Base-by-base conservation (phyloP, 2,888 invertebrate genomes). In the Latheticus oryzae region DNA sequence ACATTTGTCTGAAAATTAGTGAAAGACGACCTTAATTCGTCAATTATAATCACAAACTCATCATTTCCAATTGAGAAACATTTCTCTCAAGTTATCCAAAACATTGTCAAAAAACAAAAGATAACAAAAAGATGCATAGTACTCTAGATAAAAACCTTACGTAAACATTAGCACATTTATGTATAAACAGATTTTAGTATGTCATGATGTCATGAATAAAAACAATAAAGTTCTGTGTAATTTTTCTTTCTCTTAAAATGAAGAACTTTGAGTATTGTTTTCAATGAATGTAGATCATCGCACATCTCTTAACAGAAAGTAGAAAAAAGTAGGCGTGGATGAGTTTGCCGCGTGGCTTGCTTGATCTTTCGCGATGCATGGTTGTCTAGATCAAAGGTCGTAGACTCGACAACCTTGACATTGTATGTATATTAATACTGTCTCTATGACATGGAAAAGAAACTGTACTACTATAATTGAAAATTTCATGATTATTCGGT, bases 351-450 rank as follows among this genome's bases (percentile, higher is more conserved):
- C 43, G 51, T 60, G 55, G 23, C 21, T 42, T 26, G 23, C 19
- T 40, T 24, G 53, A 35, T 45, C 37, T 40, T 45, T 40, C 48
- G 47, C 55, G 48, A 48, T 42, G 55, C 38, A 35, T 38, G 30
- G 30, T 38, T 32, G 55, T 48, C 47, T 55, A 55, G 55, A 55
- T 47, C 55, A 55, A 55, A 55, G 65, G 61, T 65, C 59, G 51
- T 61, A 65, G 65, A 63, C 65, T 51, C 30, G 21, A 12, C 50
- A 56, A 55, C 65, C 65, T 65, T 65, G 63, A 61, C 62, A 47
- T 48, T 55, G 55, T 42, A 28, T 38, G 47, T n/a, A n/a, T n/a
- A n/a, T n/a, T n/a, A n/a, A n/a, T n/a, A n/a, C n/a, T n/a, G n/a
- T n/a, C n/a, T n/a, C n/a, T n/a, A n/a, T n/a, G n/a, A n/a, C n/a